Base-by-base conservation (phyloP, 2,113 vertebrate genomes). In the Myotis davidii region DNA sequence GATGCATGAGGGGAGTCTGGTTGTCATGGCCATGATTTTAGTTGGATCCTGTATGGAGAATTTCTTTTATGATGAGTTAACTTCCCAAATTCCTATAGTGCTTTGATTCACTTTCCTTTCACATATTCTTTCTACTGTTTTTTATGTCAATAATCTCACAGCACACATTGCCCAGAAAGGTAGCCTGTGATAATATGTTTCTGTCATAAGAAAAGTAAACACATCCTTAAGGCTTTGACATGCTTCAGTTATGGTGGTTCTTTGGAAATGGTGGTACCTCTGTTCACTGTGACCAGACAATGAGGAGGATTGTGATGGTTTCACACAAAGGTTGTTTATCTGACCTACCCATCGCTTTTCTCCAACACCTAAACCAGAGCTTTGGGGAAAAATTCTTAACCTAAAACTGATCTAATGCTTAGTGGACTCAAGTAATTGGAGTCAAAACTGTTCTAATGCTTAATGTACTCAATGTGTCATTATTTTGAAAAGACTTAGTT, bases 11-110 rank as follows among this genome's bases (percentile, higher is more conserved):
- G 9, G 50, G 39, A 25, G 21, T 29, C 39, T 74, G 29, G 5
- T 7, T 4, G 10, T 45, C 27, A 0, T 20, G 32, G 32, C 27
- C 23, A 0, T 27, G 2, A 0, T 16, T 27, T 11, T 20, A 25
- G 32, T 11, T 39, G 37, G 45, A 17, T 18, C 0, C 4, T 20
- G 16, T 13, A 6, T 37, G 50, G 8, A 81, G 27, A 54, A 48
- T 64, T 42, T 37, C 50, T 42, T 39, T n/a, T 3, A 29, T 7
- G 8, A 50, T n/a, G 34, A 48, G 29, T 29, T 76, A 45, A 50
- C 16, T 70, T 32, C 73, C 29, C 50, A n/a, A 18, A 56, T 37
- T 45, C 25, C 69, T 61, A 8, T 18, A 5, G 9, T 18, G 8
- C 39, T 64, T n/a, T 29, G 13, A 25, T 37, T 72, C 37, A 6